Evolutionary conservation across 2,113 vertebrate species (phyloP).

Genomic region (Corythaeola cristata): DNA sequence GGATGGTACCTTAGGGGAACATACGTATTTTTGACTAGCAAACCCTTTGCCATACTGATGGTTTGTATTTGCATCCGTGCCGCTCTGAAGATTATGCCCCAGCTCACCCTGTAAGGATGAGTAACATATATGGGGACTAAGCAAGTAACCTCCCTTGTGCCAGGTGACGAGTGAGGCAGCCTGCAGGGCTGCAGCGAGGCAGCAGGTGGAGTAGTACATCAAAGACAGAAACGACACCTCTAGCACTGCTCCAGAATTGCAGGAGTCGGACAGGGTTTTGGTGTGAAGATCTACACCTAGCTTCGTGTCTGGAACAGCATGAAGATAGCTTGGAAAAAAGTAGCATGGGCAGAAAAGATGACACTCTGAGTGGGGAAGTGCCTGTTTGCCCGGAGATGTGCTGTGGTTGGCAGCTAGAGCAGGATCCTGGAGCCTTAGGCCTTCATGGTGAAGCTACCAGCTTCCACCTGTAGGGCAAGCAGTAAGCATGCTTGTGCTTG

Average conservation of each 20-base stretch:
- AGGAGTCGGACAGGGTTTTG: not conserved
- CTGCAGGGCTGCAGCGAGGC: not conserved
- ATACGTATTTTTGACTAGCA: not conserved
- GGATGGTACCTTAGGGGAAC: not conserved
- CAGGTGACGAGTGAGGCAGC: not conserved
- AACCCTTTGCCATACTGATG: not conserved
- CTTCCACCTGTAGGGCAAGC: not conserved
- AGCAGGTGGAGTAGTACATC: not conserved
- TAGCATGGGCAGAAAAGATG: not conserved
- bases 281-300: fast-evolving
- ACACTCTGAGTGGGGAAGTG: not conserved
- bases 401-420: not conserved
- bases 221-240: not conserved
- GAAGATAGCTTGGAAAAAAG: not conserved
- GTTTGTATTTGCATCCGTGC: not conserved
- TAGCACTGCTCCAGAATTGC: not conserved
- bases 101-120: not conserved
- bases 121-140: not conserved
- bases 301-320: not conserved
- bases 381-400: not conserved
- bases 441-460: not conserved
- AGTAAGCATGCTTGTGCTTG: not conserved
- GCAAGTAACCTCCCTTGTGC: not conserved
- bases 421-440: not conserved
- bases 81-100: not conserved